Evolutionary conservation across 1,140 invertebrate species (phyloP).

Genomic region (Solen grandis): DNA sequence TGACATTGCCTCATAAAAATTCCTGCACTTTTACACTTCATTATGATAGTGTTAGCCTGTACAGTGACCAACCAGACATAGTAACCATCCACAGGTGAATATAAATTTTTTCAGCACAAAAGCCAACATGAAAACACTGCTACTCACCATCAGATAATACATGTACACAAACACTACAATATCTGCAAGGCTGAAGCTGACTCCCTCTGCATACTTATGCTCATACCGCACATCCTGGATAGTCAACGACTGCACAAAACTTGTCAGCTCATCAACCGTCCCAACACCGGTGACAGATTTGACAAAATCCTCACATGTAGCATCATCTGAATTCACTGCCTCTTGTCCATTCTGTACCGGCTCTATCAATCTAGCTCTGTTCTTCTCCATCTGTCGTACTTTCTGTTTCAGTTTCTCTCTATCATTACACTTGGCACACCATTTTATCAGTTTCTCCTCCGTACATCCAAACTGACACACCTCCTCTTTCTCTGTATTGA

Average conservation of each 20-base stretch:
- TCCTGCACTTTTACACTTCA: no score
- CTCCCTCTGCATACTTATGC: conserved; percentile 92
- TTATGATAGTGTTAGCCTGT: no score
- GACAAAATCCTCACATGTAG: neutral
- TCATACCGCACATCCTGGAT: conserved; percentile 70
- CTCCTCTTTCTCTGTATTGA: neutral
- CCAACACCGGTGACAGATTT: neutral
- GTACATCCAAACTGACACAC: conserved; percentile 40
- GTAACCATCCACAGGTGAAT: no score
- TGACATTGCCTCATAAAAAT: no score
- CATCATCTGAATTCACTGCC: neutral
- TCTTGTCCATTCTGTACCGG: neutral
- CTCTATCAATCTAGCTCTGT: conserved; percentile 21
- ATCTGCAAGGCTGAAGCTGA: conserved; percentile 91
- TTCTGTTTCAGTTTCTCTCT: conserved; percentile 38
- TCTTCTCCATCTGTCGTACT: conserved; percentile 6
- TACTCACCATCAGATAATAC: conserved; percentile 85
- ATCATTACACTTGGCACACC: conserved; percentile 53
- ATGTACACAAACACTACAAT: conserved; percentile 89
- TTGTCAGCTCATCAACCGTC: conserved; percentile 46
- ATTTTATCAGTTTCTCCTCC: conserved; percentile 39
- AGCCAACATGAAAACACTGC: no score
- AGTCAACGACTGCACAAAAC: conserved; percentile 60
- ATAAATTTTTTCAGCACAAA: no score
- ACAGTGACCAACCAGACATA: no score